Evolutionary conservation across 2,113 vertebrate genomes (phyloP).

Genomic region (Apodemus speciosus): DNA sequence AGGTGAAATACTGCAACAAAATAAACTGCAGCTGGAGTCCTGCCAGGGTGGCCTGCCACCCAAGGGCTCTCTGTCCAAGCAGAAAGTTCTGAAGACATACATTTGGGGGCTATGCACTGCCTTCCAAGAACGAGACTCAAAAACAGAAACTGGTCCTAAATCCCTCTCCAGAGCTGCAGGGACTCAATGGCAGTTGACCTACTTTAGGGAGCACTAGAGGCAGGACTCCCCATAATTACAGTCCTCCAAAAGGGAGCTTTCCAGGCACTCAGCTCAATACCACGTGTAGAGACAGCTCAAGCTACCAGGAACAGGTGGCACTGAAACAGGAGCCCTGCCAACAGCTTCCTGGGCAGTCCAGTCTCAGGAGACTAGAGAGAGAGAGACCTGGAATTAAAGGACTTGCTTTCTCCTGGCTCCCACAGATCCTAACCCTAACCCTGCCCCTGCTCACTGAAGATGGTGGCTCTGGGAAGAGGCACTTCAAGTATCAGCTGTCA

Average conservation of each 20-base stretch:
- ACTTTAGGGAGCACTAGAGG: neutral
- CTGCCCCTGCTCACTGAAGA: neutral
- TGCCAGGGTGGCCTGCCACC: accelerated
- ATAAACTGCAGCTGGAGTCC: neutral
- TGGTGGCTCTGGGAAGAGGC: neutral
- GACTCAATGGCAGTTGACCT: accelerated
- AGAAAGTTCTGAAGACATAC: neutral
- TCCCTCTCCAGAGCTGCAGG: neutral
- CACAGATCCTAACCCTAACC: neutral
- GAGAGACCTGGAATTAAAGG: neutral
- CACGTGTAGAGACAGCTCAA: accelerated
- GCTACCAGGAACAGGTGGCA: accelerated
- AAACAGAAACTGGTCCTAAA: neutral
- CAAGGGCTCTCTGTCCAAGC: no score
- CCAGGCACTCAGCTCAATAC: accelerated
- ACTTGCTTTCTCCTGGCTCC: neutral
- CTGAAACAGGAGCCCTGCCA: slow-evolving; percentile 33
- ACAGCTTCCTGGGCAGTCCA: neutral
- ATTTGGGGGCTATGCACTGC: neutral
- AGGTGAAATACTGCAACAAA: neutral
- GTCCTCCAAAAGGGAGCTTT: neutral
- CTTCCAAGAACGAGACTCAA: neutral
- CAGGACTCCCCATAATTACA: neutral
- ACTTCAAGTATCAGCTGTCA: neutral
- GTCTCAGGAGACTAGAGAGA: neutral